phyloP scores from a whole-genome alignment of 2,888 invertebrate species.

The Diadegma fenestrale region DNA sequence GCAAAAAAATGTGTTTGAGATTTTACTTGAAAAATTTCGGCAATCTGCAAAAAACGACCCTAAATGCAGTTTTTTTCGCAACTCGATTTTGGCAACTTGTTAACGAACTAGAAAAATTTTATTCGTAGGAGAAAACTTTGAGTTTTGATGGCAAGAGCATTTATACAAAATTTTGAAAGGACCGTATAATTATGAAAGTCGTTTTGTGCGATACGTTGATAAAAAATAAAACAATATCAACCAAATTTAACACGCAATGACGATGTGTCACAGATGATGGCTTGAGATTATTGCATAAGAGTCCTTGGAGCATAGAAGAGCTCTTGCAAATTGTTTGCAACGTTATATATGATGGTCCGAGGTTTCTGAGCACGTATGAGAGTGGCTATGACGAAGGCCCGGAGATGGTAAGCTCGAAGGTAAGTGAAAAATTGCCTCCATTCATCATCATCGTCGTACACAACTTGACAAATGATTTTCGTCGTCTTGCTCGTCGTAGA shows the following conservation, averaged over 20 bases:
- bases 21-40: too few relatives aligned
- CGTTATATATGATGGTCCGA: background rate
- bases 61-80: too few relatives aligned
- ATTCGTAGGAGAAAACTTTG: too few relatives aligned
- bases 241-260: background rate
- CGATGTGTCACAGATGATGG: background rate
- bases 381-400: conserved; percentile 24
- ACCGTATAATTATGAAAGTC: too few relatives aligned
- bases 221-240: background rate
- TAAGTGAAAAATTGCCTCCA: conserved; percentile 61
- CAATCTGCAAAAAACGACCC: too few relatives aligned
- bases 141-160: too few relatives aligned
- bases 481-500: conserved; percentile 4
- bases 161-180: too few relatives aligned
- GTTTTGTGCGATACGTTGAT: too few relatives aligned
- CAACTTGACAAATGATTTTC: conserved; percentile 53
- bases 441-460: conserved; percentile 52
- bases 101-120: too few relatives aligned
- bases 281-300: conserved; percentile 33
- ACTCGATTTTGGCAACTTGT: too few relatives aligned
- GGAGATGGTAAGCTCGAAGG: conserved; percentile 17
- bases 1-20: too few relatives aligned
- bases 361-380: conserved; percentile 3
- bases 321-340: background rate
- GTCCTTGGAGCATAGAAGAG: conserved; percentile 9